phyloP scores from a whole-genome alignment of 2,888 invertebrate genomes.

The Argyresthia albistria region DNA sequence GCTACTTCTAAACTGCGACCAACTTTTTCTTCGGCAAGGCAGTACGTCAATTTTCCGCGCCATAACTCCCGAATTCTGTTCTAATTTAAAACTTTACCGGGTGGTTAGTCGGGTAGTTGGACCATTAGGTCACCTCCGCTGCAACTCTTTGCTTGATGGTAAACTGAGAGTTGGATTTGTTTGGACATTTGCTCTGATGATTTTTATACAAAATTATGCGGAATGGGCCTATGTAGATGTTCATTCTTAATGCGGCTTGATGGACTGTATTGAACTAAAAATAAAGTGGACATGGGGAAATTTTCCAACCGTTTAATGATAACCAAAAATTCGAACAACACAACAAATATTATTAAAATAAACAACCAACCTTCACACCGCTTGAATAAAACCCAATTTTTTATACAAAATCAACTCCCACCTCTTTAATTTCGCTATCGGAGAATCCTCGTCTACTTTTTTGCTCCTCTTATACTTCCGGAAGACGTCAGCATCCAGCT shows the following conservation, averaged over 20 bases:
- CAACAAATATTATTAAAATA: not conserved
- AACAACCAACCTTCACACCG: not conserved
- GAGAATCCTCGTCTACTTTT: conserved; percentile 44
- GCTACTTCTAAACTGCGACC: not conserved
- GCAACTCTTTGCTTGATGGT: conserved; percentile 10
- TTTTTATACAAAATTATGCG: not conserved
- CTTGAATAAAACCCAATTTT: conserved; percentile 48
- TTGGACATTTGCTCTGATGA: not conserved
- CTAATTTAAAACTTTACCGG: conserved; percentile 18
- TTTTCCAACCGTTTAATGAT: too few species aligned
- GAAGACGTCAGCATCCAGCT: conserved; percentile 53
- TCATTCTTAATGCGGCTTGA: too few species aligned
- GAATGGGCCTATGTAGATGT: too few species aligned
- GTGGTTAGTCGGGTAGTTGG: conserved; percentile 17
- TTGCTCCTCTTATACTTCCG: conserved; percentile 48
- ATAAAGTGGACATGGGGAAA: too few species aligned
- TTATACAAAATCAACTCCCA: conserved; percentile 61
- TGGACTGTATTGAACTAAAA: too few species aligned
- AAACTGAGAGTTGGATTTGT: not conserved
- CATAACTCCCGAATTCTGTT: conserved; percentile 22
- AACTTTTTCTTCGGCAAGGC: conserved; percentile 5
- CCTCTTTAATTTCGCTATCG: conserved; percentile 51
- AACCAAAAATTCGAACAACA: too few species aligned
- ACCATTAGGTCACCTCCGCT: conserved; percentile 21
- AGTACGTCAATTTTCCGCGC: conserved; percentile 28